Conservation (phyloP, 2,888 invertebrate species). For the Teinopalpus imperialis region DNA sequence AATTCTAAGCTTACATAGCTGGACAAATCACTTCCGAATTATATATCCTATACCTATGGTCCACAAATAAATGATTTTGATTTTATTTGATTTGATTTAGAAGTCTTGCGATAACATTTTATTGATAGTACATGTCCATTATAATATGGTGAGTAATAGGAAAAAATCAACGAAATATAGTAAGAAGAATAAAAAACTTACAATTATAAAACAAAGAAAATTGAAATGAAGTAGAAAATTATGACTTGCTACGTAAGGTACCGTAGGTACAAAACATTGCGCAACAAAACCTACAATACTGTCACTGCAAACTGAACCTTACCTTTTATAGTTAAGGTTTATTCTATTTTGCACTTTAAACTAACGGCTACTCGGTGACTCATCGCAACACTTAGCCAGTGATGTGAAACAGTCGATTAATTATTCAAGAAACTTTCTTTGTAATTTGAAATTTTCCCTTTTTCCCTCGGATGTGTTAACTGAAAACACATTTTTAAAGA, state of each 20-base stretch:
- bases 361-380: slow-evolving; percentile 42
- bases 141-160: slow-evolving; percentile 19
- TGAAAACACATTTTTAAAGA: slow-evolving; percentile 17
- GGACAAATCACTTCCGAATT: too few relatives aligned
- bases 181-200: background rate
- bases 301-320: slow-evolving; percentile 25
- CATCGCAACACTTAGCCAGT: slow-evolving; percentile 42
- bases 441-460: slow-evolving; percentile 20
- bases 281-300: slow-evolving; percentile 29
- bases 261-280: slow-evolving; percentile 18
- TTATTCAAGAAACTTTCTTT: slow-evolving; percentile 30
- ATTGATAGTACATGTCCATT: too few relatives aligned
- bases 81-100: too few relatives aligned
- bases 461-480: slow-evolving; percentile 13
- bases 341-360: slow-evolving; percentile 1
- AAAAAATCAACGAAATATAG: slow-evolving; percentile 2
- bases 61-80: too few relatives aligned
- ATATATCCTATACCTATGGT: too few relatives aligned
- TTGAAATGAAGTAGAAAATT: slow-evolving; percentile 23
- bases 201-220: slow-evolving; percentile 10
- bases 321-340: background rate
- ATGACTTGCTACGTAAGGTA: slow-evolving; percentile 19
- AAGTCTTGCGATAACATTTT: too few relatives aligned
- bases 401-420: slow-evolving; percentile 32
- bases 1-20: too few relatives aligned